A percentile compares a stretch with the other conserved stretches of the same genome.
Evolutionary conservation across 2,113 vertebrate species (phyloP).

Genomic region (Cheirogaleus medius): DNA sequence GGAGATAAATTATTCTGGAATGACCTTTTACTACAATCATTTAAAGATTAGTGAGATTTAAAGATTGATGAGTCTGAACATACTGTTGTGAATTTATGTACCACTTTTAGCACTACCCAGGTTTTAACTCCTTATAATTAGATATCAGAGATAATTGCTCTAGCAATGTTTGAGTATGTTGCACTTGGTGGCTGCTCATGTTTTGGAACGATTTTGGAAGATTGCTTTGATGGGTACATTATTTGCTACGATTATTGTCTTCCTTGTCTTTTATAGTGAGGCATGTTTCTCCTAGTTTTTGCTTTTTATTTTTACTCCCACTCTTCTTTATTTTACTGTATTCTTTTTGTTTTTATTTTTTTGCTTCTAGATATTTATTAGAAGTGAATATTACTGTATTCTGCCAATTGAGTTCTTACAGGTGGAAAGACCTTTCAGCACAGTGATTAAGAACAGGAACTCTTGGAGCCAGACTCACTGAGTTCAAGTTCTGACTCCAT

Average conservation of each 20-base stretch:
- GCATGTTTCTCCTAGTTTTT: slow-evolving; percentile 2
- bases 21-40: slow-evolving; percentile 27
- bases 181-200: slow-evolving; percentile 15
- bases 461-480: not conserved
- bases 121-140: slow-evolving; percentile 58
- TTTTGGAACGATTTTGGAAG: slow-evolving; percentile 55
- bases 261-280: slow-evolving; percentile 26
- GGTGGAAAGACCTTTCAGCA: not conserved
- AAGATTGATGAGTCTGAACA: slow-evolving; percentile 26
- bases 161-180: slow-evolving; percentile 36
- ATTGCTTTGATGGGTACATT: slow-evolving; percentile 11
- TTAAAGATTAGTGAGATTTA: too few relatives aligned
- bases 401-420: slow-evolving; percentile 32
- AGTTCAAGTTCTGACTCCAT: not conserved
- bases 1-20: slow-evolving; percentile 40
- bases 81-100: slow-evolving; percentile 18
- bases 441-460: not conserved
- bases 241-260: slow-evolving; percentile 42
- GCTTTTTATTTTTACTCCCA: not conserved
- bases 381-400: slow-evolving; percentile 4
- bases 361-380: not conserved
- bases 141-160: slow-evolving; percentile 31
- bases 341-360: not conserved
- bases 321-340: slow-evolving; percentile 17
- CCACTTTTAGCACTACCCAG: slow-evolving; percentile 10